A percentile compares a stretch with the other conserved stretches of the same genome.
These are phyloP conservation scores for Ciconia nigra DNA, from an alignment of 2,797 vertebrate genomes.

Conservation along the genomic window DNA sequence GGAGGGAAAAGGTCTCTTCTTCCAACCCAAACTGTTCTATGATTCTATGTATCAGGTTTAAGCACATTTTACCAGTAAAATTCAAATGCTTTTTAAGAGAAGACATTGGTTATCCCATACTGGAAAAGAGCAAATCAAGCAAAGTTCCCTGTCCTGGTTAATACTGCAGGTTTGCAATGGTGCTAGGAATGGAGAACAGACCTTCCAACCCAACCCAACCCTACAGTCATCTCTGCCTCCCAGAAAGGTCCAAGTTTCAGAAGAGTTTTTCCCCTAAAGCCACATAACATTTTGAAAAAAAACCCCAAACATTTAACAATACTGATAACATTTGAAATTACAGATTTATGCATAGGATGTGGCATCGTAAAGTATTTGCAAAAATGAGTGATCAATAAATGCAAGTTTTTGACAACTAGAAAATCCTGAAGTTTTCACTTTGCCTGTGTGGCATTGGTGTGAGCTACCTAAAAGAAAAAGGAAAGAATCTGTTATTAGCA, in stretches of 20 bases:
- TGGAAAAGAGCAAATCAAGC: background rate
- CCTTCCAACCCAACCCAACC: background rate
- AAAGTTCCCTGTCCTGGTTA: background rate
- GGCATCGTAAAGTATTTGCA: background rate
- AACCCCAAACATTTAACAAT: background rate
- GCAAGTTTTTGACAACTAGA: background rate
- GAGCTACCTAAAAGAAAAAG: background rate
- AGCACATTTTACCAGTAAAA: background rate
- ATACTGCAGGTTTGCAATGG: background rate
- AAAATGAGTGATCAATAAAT: background rate
- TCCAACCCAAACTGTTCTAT: background rate
- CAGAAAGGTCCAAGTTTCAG: background rate
- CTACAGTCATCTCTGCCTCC: background rate
- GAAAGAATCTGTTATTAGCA: background rate
- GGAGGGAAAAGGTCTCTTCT: too few relatives aligned
- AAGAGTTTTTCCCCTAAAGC: background rate
- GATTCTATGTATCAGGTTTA: background rate
- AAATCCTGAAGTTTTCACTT: background rate
- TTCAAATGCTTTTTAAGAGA: background rate
- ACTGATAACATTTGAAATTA: background rate
- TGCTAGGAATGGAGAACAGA: background rate
- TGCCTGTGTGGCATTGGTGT: accelerated
- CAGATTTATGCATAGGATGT: background rate
- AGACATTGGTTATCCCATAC: background rate
- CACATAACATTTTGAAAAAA: background rate